Evolutionary conservation across 2,797 vertebrate species (phyloP), one percentile per base, ranked within the genome.

Genomic region (Pelodytes ibericus): DNA sequence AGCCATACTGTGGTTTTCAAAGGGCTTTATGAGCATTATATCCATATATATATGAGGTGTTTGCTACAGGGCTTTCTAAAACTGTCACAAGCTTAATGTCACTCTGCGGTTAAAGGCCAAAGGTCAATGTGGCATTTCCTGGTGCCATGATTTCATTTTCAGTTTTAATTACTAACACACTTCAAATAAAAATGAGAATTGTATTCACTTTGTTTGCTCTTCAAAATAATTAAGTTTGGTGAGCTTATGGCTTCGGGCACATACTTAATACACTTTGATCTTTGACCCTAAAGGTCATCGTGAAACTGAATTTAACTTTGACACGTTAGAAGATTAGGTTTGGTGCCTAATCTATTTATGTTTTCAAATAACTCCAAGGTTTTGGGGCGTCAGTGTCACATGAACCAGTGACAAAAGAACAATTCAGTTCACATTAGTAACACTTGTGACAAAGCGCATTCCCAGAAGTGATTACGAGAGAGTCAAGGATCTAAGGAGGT

Each of bases 51-150:
- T 44, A 44, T 44, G 13, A 15, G 41, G 41, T 16, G 10, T 44
- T 53, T 39, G 36, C 7, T 39, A 13, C 36, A 39, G 15, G 15
- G 36, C 36, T 39, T 53, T 53, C 11, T 22, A 3, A 53, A 20
- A 24, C n/a, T 22, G 3, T 22, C 24, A 1, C 49, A 7, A 20
- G 16, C 49, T 53, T 53, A 53, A 20, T 59, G 25, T 8, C 75
- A 71, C 75, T 20, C 22, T 31, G 18, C 57, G 51, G 67, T 69
- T 51, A 66, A 39, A 27, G 18, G 68, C 26, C 39, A 72, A 4
- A 30, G 31, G 47, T 69, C 22, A 58, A 39, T 49, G 18, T 25
- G 20, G 26, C 27, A 39, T 41, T 56, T 73, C 49, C 59, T 56
- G 20, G 29, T 25, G 44, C 20, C 9, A 56, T 25, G 2, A 62